These are phyloP conservation scores for Pholis gunnellus DNA, from an alignment of 2,113 vertebrate genomes.

Conservation along the genomic window DNA sequence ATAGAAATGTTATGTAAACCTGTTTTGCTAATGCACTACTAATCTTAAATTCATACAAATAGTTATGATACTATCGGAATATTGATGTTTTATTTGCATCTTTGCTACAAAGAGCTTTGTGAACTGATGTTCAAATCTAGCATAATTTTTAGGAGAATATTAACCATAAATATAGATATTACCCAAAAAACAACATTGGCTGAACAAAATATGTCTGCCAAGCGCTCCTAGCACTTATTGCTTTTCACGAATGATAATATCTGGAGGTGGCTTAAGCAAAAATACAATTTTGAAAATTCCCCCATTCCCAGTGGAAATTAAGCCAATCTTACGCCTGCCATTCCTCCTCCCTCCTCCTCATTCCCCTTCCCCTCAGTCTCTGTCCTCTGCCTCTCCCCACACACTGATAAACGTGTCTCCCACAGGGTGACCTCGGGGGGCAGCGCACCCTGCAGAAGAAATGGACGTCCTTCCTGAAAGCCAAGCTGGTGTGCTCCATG, in stretches of 20 bases:
- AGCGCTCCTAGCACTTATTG: neutral
- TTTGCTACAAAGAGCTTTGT: neutral
- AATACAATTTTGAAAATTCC: neutral
- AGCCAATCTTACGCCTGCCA: neutral
- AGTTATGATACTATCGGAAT: neutral
- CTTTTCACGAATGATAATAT: neutral
- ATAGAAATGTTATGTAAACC: neutral
- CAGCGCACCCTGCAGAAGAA: constrained; percentile 95
- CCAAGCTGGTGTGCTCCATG: constrained; percentile 93
- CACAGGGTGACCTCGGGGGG: constrained; percentile 93
- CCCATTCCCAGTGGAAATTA: neutral
- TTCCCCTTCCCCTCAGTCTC: neutral
- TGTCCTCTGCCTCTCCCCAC: neutral
- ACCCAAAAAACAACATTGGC: neutral
- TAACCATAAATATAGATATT: neutral
- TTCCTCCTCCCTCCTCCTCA: neutral
- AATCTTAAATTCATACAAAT: neutral
- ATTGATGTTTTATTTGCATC: neutral
- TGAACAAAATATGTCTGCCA: neutral
- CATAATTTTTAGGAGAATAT: neutral
- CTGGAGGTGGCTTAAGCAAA: neutral
- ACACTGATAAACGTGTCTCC: neutral
- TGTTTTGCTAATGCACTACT: neutral
- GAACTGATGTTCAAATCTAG: neutral
- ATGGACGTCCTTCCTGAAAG: constrained; percentile 98